Evolutionary conservation across 2,888 invertebrate genomes (phyloP), one percentile per base, ranked within the genome.

Genomic region (Mamestra brassicae): DNA sequence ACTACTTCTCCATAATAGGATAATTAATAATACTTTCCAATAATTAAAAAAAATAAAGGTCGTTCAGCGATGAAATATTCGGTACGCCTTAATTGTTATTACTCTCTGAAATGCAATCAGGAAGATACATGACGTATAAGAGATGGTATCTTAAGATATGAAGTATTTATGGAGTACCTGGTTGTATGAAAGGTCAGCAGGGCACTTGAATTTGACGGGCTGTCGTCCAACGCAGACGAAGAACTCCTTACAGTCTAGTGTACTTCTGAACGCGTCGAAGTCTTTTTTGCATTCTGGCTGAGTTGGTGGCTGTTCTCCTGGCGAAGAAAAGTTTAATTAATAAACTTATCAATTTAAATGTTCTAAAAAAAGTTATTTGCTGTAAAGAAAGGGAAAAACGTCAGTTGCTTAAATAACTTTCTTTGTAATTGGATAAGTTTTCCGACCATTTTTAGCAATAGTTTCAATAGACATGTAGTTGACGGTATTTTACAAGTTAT

Each of bases 161-260:
- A 63, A 36, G 1, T n/a, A 26, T 63, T 54, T 15, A 26, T n/a
- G 8, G 17, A 93, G 93, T 94, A 97, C 97, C 93, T 97, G 96
- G 88, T 96, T 97, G 89, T 97, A 97, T 74, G 96, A 95, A 71
- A 97, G 96, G 81, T 97, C 97, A 57, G 94, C 96, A 6, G 98
- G 97, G 87, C 98, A 98, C 82, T 95, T 94, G 93, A 97, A 97
- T 91, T 95, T 97, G 85, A 97, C 94, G 3, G 97, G 97, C 71
- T 94, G 92, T 77, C 97, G 92, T 90, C 95, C 92, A 86, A 97
- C 97, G 88, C 98, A 98, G 57, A 97, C 97, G 92, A 97, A 97
- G 94, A 97, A 98, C 89, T 97, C 97, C 77, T 97, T 97, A 89
- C 98, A 98, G 90, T 97, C 97, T 42, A 92, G 93, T 74, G 95